Percentiles rank a stretch among this genome's conserved stretches.
Conservation (phyloP, 2,888 invertebrate genomes). For the Ecliptopera silaceata region DNA sequence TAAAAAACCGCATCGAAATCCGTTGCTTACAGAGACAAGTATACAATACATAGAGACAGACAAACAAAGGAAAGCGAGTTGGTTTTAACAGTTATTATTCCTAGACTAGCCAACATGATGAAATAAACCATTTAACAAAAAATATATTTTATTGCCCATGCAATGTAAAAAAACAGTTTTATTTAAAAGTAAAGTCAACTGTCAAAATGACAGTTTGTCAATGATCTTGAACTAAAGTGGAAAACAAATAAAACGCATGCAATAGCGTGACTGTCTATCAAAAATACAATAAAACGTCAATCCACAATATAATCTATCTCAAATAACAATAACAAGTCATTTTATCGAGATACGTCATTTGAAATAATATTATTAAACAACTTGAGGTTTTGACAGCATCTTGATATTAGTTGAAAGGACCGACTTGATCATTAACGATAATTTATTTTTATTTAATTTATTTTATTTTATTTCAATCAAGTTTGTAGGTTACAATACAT, state of each 20-base stretch:
- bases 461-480: no score
- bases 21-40: no score
- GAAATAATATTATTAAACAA: constrained; percentile 34
- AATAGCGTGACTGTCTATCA: constrained; percentile 37
- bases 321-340: constrained; percentile 28
- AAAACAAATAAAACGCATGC: constrained; percentile 11
- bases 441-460: no score
- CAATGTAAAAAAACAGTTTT: no score
- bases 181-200: background rate
- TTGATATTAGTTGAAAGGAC: constrained; percentile 36
- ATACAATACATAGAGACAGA: no score
- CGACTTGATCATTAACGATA: constrained; percentile 14
- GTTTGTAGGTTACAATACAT: no score
- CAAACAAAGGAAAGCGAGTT: no score
- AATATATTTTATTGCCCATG: no score
- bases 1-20: no score
- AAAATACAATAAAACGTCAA: constrained; percentile 30
- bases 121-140: no score
- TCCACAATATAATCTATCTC: constrained; percentile 13
- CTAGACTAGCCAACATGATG: no score
- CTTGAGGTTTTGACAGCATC: constrained; percentile 45
- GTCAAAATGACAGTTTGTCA: constrained; percentile 19
- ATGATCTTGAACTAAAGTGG: constrained; percentile 33
- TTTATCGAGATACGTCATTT: constrained; percentile 26
- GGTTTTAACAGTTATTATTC: no score